Conservation (phyloP, 2,113 vertebrate genomes). For the Dascyllus trimaculatus region DNA sequence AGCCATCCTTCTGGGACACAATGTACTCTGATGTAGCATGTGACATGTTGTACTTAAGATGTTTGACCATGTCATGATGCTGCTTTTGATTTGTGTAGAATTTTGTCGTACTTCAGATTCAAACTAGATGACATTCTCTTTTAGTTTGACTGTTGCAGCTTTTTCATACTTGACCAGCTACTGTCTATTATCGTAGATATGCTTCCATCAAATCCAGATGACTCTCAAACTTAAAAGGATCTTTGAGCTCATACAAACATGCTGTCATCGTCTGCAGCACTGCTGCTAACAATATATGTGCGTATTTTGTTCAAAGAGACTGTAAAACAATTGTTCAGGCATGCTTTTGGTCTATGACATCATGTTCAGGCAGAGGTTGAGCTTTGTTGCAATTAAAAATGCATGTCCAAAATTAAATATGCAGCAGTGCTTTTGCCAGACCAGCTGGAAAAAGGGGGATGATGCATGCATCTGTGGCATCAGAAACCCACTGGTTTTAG, state of each 20-base stretch:
- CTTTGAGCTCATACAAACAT: background rate
- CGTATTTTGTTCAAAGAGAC: background rate
- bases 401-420: slow-evolving; percentile 24
- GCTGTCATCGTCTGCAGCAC: background rate
- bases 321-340: background rate
- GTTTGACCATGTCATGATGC: background rate
- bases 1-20: background rate
- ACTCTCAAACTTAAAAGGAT: background rate
- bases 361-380: slow-evolving; percentile 1
- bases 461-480: no score
- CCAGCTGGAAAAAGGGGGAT: background rate
- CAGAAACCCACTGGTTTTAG: background rate
- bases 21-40: background rate
- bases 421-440: background rate
- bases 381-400: slow-evolving; percentile 20
- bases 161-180: no score
- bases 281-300: background rate
- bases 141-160: no score
- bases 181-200: no score
- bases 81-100: background rate
- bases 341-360: slow-evolving; percentile 5
- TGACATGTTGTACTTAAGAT: background rate
- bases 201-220: no score
- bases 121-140: background rate
- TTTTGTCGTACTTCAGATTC: no score